A percentile compares a stretch with the other conserved stretches of the same genome.
These are phyloP conservation scores for Hydropotes inermis DNA, from an alignment of 2,113 vertebrate species.

Conservation along the genomic window DNA sequence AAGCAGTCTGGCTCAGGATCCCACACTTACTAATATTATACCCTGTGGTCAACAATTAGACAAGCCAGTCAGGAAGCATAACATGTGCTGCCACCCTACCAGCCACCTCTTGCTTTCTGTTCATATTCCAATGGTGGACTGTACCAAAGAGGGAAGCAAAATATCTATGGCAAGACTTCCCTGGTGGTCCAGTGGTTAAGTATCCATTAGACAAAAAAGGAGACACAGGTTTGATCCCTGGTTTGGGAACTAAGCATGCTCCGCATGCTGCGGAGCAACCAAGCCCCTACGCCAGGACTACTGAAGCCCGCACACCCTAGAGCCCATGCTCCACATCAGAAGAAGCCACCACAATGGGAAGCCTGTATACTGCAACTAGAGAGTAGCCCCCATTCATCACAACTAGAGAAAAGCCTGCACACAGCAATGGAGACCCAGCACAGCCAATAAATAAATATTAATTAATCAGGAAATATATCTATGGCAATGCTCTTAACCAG, in stretches of 20 bases:
- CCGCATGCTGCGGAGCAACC: fast-evolving
- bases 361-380: neutral
- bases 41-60: neutral
- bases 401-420: neutral
- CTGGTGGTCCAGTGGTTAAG: neutral
- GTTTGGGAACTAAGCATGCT: neutral
- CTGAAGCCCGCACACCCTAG: neutral
- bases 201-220: neutral
- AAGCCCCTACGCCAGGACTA: neutral
- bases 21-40: neutral
- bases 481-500: neutral
- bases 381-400: neutral
- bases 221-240: neutral
- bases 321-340: neutral
- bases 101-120: neutral
- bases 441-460: neutral
- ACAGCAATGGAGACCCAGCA: neutral
- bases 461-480: neutral
- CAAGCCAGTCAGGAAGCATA: neutral
- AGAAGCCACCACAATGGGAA: neutral
- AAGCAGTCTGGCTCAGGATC: neutral
- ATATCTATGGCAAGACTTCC: neutral
- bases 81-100: neutral
- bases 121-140: neutral
- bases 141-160: neutral